Base-by-base conservation (phyloP, 2,113 vertebrate species). In the Willisornis vidua region DNA sequence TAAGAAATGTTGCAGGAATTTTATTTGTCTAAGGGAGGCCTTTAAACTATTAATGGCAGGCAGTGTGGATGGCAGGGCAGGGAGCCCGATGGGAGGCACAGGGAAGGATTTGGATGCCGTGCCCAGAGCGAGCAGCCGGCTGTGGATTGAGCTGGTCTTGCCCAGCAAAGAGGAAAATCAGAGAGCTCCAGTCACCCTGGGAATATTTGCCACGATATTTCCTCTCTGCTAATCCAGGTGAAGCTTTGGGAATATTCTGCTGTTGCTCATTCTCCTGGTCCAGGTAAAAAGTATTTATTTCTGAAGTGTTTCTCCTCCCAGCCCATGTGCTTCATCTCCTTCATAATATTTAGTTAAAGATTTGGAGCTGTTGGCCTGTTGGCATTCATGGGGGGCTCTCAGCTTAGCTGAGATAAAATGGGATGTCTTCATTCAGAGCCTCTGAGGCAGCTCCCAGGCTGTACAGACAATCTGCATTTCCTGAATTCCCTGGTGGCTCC, bases 41-140 rank as follows among this genome's bases (percentile, higher is more conserved):
- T 67, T 90, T 75, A 79, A 90, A 95, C 94, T 94, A 94, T 92
- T 96, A 93, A 90, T 89, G 85, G 67, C 7, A 88, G 63, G 65
- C 68, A 35, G 1, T 49, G 68, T 75, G 90, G 57, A 61, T 62
- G 4, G 3, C 72, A 66, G 76, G 43, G 80, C 62, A 84, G 55
- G 37, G 28, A 48, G 58, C 41, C 35, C 57, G 83, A 10, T 43
- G 13, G n/a, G 63, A 31, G 82, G 76, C 49, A 58, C 66, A 82
- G n/a, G 35, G 25, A 65, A 10, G n/a, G 57, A n/a, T 29, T 48
- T 78, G 31, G 52, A n/a, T 31, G 25, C 9, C 3, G 48, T 63
- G 35, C 73, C 57, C 2, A 1, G 52, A 75, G 61, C 1, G 11
- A 93, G 26, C 46, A 59, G 26, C 65, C 1, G 0, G 19, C 39